Percentiles rank a stretch among this genome's conserved stretches.
Evolutionary conservation across 2,888 invertebrate genomes (phyloP).

Genomic region (Therioaphis trifolii): DNA sequence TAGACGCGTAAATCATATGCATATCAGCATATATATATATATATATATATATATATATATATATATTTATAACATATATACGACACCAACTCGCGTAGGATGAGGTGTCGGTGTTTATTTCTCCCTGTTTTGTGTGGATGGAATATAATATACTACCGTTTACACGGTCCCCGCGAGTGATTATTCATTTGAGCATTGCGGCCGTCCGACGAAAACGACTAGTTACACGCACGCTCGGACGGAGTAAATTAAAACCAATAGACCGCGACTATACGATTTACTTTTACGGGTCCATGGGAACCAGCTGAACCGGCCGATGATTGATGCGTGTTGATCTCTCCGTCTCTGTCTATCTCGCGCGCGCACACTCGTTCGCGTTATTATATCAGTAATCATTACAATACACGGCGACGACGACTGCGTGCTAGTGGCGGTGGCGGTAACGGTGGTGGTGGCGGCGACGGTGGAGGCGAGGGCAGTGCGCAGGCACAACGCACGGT

Average conservation of each 20-base stretch:
- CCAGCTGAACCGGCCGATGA: constrained; percentile 56
- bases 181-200: constrained; percentile 42
- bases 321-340: constrained; percentile 50
- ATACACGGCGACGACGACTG: neutral
- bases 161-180: constrained; percentile 21
- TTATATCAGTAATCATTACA: too few species aligned
- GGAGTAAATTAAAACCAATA: constrained; percentile 62
- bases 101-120: too few species aligned
- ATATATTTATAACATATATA: too few species aligned
- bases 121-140: too few species aligned
- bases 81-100: too few species aligned
- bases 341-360: neutral
- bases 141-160: neutral
- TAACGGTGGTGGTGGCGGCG: neutral
- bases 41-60: too few species aligned
- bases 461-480: neutral
- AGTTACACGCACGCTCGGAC: neutral
- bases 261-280: constrained; percentile 51
- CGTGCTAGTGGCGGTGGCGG: neutral
- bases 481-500: neutral
- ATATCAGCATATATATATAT: too few species aligned
- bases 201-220: constrained; percentile 44
- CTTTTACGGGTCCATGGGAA: constrained; percentile 56
- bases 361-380: neutral
- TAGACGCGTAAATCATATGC: too few species aligned